Base-by-base conservation (phyloP, 2,113 vertebrate genomes). In the Mobula birostris region DNA sequence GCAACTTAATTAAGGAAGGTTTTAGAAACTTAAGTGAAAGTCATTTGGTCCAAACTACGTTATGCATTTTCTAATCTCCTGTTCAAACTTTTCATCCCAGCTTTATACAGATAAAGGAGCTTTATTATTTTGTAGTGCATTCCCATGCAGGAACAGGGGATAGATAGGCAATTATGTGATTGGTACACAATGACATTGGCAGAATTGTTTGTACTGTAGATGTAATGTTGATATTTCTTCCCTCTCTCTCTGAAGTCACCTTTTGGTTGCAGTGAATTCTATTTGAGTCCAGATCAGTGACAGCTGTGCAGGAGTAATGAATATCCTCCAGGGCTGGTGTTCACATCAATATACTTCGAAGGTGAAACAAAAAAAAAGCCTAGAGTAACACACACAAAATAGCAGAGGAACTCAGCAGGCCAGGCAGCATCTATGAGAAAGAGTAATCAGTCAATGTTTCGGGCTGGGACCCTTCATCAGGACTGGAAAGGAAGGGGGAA, bases 1-100 rank as follows among this genome's bases (percentile, higher is more conserved):
- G 85, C 58, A 32, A 88, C 85, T 66, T 88, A 66, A 88, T 88
- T 66, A 88, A 66, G 70, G 17, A 21, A 11, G 61, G n/a, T 66
- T 88, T 88, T 88, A 88, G 63, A 88, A 88, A 66, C 29, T 66
- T 66, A 66, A n/a, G 58, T 63, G 58, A 88, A 32, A 63, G 58
- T n/a, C 29, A 66, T 66, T 88, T 90, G 29, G 29, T 32, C 61
- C 17, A 15, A 90, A n/a, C 61, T 32, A 29, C 11, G 7, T 15
- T 90, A 90, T 90, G 29, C 61, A 29, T 32, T 90, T 90, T 90
- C 58, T 17, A 32, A 90, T 68, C 29, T n/a, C 32, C 32, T 15
- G n/a, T n/a, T 66, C 61, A 61, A 63, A 66, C 61, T 32, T 66
- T 68, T 90, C 85, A 63, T 58, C 58, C 14, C 2, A 17, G 58